Percentiles rank a stretch among this genome's conserved stretches.
These are phyloP conservation scores for Elephantulus edwardii DNA, from an alignment of 2,113 vertebrate genomes.

Conservation along the genomic window DNA sequence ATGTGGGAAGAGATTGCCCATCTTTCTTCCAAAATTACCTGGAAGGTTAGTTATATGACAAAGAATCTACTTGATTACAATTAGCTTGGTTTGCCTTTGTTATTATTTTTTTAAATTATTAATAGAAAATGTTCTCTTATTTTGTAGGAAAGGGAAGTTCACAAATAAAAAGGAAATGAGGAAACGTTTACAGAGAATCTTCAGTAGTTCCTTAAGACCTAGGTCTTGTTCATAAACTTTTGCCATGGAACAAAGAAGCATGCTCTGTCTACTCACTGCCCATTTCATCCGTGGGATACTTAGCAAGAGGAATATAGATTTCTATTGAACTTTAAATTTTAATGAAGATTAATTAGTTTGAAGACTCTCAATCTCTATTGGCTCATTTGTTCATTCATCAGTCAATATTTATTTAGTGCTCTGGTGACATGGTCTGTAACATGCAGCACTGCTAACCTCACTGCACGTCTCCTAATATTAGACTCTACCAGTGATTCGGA, in stretches of 20 bases:
- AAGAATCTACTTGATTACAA: no score
- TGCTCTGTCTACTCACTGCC: not conserved
- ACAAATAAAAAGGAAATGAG: not conserved
- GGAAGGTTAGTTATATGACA: no score
- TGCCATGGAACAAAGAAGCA: not conserved
- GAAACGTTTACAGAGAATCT: not conserved
- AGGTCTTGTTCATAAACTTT: not conserved
- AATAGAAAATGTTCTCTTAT: not conserved
- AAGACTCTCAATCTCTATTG: not conserved
- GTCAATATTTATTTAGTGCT: not conserved
- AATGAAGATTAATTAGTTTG: not conserved
- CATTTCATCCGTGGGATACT: not conserved
- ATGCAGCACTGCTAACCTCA: no score
- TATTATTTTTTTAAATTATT: no score
- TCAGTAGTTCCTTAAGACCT: not conserved
- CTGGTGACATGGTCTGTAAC: no score
- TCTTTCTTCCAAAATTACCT: no score
- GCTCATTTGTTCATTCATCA: not conserved
- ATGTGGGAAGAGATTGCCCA: no score
- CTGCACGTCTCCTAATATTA: no score
- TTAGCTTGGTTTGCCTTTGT: no score
- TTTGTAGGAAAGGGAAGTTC: not conserved
- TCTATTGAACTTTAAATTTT: slow-evolving; percentile 2
- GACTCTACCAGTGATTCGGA: no score
- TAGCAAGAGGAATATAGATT: not conserved